Base-by-base conservation (phyloP, 2,888 invertebrate species). In the Tenthredo distinguenda region DNA sequence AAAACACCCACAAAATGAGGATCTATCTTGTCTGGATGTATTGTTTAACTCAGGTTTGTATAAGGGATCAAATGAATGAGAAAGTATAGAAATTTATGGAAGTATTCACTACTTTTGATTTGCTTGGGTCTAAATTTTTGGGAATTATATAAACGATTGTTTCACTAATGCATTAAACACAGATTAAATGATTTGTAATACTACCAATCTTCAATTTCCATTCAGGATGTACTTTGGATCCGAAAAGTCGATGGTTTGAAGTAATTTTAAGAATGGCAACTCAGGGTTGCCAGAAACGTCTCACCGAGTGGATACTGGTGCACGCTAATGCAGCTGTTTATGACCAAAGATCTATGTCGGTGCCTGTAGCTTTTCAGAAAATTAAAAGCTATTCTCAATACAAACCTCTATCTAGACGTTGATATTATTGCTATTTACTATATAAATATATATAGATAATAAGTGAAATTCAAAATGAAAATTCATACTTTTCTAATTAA, bases 251-350 rank as follows among this genome's bases (percentile, higher is more conserved):
- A 9, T 89, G 88, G 88, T 89, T 89, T 62, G 79, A 86, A 47
- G 85, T 87, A 50, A 87, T 89, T 62, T 68, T 90, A 50, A 86
- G 86, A 82, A 86, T 84, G 58, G 87, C 88, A 7, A 72, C 87
- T 15, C 77, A 85, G 26, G 62, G 68, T 68, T 84, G 86, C n/a
- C 88, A 89, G 50, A 85, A 85, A 65, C 43, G 71, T 34, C 86
- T 90, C 18, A 86, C 68, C 9, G 37, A 86, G 37, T 90, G 90
- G 90, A 76, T 90, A 58, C 40, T 88, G 31, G 76, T 86, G 37
- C 87, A 88, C 58, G 47, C 68, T 21, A 65, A 83, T 15, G 43
- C 68, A 18, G 31, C 65, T 9, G 31, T 15, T 68, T 31, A 7
- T 1, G 68, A 68, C 7, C 68, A 68, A 7, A 83, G 82, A 65